A percentile compares a stretch with the other conserved stretches of the same genome.
Evolutionary conservation across 2,888 invertebrate species (phyloP).

Genomic region (Standfussiana lucernea): DNA sequence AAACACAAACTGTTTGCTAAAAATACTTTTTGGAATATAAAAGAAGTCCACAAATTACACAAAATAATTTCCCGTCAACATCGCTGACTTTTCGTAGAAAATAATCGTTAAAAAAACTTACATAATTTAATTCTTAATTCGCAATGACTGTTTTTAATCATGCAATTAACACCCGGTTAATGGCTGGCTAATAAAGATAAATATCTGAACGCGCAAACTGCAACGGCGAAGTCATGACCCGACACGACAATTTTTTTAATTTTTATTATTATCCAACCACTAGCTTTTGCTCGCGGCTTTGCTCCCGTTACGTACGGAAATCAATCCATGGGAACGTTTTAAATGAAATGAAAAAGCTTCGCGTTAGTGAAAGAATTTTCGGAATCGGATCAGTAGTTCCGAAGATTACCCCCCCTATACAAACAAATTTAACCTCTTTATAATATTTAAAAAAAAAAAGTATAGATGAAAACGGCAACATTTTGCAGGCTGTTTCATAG

Average conservation of each 20-base stretch:
- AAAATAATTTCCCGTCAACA: not conserved
- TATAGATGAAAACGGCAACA: not conserved
- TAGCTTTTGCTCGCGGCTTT: no score
- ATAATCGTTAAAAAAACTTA: constrained; percentile 8
- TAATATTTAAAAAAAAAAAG: no score
- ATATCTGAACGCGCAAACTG: not conserved
- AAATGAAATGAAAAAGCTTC: no score
- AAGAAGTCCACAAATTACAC: not conserved
- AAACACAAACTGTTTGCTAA: constrained; percentile 12
- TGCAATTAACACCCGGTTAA: not conserved
- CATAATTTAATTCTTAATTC: constrained; percentile 27
- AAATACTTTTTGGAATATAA: constrained; percentile 43
- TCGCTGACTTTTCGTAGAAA: constrained; percentile 8
- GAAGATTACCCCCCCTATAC: no score
- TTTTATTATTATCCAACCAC: no score
- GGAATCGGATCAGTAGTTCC: no score
- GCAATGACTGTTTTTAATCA: constrained; percentile 19
- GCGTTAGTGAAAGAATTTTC: no score
- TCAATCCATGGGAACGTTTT: no score
- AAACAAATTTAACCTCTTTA: no score
- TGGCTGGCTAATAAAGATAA: not conserved
- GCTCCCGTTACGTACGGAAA: no score
- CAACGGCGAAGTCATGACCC: no score
- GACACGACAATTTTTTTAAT: no score
- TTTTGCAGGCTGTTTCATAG: not conserved